A percentile compares a stretch with the other conserved stretches of the same genome.
Conservation (phyloP, 2,888 invertebrate species). For the Pristionchus exspectatus region DNA sequence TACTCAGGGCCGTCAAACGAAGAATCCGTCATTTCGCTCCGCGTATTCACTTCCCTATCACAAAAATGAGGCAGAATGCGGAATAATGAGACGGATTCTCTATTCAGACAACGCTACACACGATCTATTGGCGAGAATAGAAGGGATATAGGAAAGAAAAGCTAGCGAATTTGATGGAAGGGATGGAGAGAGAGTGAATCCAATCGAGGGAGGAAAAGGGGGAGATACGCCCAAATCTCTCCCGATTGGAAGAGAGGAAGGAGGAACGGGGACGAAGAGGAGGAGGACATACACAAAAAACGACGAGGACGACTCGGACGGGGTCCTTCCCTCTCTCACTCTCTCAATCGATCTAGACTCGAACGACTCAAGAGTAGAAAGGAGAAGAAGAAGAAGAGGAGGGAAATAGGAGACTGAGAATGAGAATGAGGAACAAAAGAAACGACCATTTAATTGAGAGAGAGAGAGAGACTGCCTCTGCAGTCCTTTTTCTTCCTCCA, state of each 20-base stretch:
- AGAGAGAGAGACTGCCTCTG: background rate
- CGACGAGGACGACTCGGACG: background rate
- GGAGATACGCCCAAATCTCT: background rate
- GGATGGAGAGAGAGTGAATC: background rate
- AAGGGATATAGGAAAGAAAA: background rate
- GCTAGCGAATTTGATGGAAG: background rate
- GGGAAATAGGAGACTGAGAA: background rate
- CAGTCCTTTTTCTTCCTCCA: background rate
- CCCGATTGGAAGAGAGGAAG: background rate
- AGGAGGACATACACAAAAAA: conserved; percentile 3
- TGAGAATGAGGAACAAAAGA: background rate
- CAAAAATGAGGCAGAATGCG: too few relatives aligned
- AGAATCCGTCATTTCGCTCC: too few relatives aligned
- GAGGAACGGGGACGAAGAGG: background rate
- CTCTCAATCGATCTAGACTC: conserved; percentile 23
- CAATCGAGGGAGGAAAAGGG: background rate
- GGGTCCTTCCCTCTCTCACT: conserved; percentile 8
- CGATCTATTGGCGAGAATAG: too few relatives aligned
- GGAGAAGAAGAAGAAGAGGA: background rate
- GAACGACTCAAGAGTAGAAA: conserved; percentile 17
- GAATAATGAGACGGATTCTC: too few relatives aligned
- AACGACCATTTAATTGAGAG: background rate
- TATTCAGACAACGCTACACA: too few relatives aligned
- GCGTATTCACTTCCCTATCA: too few relatives aligned
- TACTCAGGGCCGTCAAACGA: too few relatives aligned